Conservation (phyloP, 1,140 invertebrate species). For the Bombus picipes region DNA sequence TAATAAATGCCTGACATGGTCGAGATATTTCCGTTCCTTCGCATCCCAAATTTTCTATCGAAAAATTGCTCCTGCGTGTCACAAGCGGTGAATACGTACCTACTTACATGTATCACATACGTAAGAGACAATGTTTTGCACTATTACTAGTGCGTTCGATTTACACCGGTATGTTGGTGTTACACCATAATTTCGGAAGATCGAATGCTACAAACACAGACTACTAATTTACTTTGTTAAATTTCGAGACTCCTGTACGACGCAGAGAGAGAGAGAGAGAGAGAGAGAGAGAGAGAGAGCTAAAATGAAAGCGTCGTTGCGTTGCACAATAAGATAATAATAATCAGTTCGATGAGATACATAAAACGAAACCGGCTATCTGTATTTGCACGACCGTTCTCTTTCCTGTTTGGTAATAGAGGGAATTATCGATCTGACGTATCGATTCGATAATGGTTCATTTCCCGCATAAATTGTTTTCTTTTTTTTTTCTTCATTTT, state of each 20-base stretch:
- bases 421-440: conserved; percentile 13
- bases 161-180: background rate
- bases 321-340: conserved; percentile 20
- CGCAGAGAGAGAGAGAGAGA: conserved; percentile 8
- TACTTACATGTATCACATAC: background rate
- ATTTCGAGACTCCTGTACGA: background rate
- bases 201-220: background rate
- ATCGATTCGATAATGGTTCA: background rate
- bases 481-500: background rate
- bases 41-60: background rate
- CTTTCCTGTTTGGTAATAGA: background rate
- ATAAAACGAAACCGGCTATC: conserved; percentile 15
- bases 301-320: background rate
- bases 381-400: conserved; percentile 11
- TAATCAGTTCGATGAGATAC: background rate
- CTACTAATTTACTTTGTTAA: conserved; percentile 4
- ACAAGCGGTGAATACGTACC: background rate
- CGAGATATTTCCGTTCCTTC: background rate
- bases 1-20: background rate
- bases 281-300: conserved; percentile 5
- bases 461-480: background rate
- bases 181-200: conserved; percentile 27
- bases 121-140: background rate
- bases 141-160: background rate
- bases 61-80: background rate